phyloP scores from a whole-genome alignment of 2,797 vertebrate genomes.

The Macropus fuliginosus region DNA sequence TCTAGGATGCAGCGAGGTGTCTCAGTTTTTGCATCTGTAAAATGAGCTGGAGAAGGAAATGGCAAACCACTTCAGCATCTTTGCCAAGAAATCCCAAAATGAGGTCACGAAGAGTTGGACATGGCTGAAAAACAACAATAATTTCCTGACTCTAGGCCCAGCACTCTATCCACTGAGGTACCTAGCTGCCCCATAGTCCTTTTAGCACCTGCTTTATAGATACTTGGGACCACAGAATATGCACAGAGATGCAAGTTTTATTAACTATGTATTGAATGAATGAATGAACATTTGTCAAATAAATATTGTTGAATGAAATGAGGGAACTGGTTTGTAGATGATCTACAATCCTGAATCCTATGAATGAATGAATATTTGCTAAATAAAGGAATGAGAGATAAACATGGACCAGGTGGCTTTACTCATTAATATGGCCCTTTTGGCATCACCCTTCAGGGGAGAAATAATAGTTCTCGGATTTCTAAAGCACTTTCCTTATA shows the following conservation, averaged over 20 bases:
- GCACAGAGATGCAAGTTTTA: neutral
- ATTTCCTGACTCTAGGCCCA: neutral
- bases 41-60: neutral
- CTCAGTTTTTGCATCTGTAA: neutral
- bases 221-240: neutral
- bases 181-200: neutral
- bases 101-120: too few relatives aligned
- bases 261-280: neutral
- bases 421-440: neutral
- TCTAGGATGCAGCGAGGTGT: too few relatives aligned
- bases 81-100: too few relatives aligned
- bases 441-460: neutral
- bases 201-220: neutral
- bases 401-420: neutral
- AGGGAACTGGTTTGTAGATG: neutral
- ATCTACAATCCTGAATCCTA: neutral
- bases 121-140: too few relatives aligned
- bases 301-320: neutral
- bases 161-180: neutral
- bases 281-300: neutral
- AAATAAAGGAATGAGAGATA: neutral
- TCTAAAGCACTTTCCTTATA: neutral
- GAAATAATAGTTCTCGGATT: neutral
- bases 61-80: too few relatives aligned
- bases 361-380: neutral